Conservation (phyloP, 1,140 invertebrate genomes). For the Bombus affinis region DNA sequence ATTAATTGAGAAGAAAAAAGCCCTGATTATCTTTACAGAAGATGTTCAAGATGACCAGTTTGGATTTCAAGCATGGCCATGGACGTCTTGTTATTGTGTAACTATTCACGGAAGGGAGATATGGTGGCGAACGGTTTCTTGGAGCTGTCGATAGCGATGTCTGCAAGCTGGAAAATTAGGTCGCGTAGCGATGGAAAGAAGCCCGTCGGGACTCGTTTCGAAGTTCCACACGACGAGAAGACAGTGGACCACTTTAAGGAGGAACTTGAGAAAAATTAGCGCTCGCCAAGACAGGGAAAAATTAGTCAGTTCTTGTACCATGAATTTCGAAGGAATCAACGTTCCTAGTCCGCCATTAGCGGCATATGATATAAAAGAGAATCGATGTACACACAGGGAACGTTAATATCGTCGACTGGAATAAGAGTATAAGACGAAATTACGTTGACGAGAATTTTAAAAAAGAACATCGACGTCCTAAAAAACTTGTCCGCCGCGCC, state of each 20-base stretch:
- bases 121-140: not conserved
- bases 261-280: conserved; percentile 33
- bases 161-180: conserved; percentile 33
- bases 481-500: not conserved
- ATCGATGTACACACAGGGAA: not conserved
- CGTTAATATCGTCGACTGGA: not conserved
- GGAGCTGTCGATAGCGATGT: conserved; percentile 28
- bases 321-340: conserved; percentile 3
- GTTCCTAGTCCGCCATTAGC: not conserved
- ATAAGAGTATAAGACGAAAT: not conserved
- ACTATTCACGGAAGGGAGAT: not conserved
- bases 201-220: conserved; percentile 40
- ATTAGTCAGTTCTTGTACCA: no score
- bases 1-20: no score
- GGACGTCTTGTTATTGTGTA: not conserved
- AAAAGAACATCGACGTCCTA: not conserved
- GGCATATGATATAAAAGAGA: not conserved
- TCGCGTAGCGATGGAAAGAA: conserved; percentile 32
- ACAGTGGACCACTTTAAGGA: conserved; percentile 32
- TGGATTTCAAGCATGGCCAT: no score
- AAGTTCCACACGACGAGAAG: conserved; percentile 17
- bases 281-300: not conserved
- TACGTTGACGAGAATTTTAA: conserved; percentile 6
- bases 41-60: no score
- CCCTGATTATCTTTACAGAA: no score